These are phyloP conservation scores for Megaleporinus macrocephalus DNA, from an alignment of 2,113 vertebrate species.

Conservation along the genomic window DNA sequence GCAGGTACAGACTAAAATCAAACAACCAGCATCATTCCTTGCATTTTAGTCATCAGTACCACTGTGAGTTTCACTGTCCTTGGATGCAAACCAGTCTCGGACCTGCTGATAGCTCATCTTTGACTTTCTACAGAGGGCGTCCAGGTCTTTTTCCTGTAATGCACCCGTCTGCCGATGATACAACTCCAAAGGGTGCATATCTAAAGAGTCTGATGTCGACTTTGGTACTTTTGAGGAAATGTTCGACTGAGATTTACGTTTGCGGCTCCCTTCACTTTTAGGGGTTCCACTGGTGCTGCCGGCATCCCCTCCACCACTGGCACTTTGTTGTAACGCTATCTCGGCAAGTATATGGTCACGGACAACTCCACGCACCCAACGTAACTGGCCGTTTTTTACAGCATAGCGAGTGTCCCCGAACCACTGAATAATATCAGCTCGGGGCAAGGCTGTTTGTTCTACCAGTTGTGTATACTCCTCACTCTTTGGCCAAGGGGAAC, in stretches of 20 bases:
- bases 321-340: conserved; percentile 71
- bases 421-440: conserved; percentile 91
- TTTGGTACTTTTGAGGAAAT: conserved; percentile 41
- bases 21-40: conserved; percentile 26
- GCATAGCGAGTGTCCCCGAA: conserved; percentile 92
- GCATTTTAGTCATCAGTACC: conserved; percentile 58
- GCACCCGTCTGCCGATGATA: conserved; percentile 70
- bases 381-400: conserved; percentile 89
- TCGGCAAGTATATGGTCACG: conserved; percentile 78
- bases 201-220: conserved; percentile 56
- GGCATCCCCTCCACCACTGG: conserved; percentile 59
- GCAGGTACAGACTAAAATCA: conserved; percentile 53
- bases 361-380: conserved; percentile 82
- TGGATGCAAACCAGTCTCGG: conserved; percentile 84
- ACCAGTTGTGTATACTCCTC: conserved; percentile 87
- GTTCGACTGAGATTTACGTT: conserved; percentile 68
- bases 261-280: conserved; percentile 66
- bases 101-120: conserved; percentile 84
- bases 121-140: conserved; percentile 78
- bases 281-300: conserved; percentile 50
- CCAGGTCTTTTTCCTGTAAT: conserved; percentile 79
- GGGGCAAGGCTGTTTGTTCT: conserved; percentile 84
- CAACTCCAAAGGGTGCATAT: conserved; percentile 67
- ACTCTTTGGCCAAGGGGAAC: conserved; percentile 87
- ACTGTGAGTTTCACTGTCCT: conserved; percentile 67